Evolutionary conservation across 2,888 invertebrate genomes (phyloP), one percentile per base, ranked within the genome.

Genomic region (Drosophila meridiana): DNA sequence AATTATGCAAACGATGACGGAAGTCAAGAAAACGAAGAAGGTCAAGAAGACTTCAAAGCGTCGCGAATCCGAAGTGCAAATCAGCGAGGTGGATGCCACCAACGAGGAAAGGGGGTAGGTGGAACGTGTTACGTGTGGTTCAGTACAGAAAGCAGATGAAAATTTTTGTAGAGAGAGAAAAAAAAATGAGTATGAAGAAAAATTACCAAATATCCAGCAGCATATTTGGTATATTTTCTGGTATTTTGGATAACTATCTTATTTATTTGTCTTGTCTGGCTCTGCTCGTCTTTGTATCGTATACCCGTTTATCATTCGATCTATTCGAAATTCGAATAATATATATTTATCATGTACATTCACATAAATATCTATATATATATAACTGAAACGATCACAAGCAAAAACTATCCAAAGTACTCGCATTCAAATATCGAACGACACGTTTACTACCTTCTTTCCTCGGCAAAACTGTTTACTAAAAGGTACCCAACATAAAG

Each of bases 1-100:
- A 94, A 95, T 96, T 84, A 96, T 97, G 94, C 96, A 97, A 94
- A 96, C 96, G 94, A 96, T 95, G 93, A 96, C 96, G 93, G 97
- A 97, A 92, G 96, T 95, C 93, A 95, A 96, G 94, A 96, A 97
- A 94, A 96, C 97, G 93, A 97, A 97, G 94, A 98, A 97, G 95
- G 96, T 97, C 94, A 98, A 97, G 95, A 97, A 97, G 94, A 96
- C 96, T 89, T 95, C 96, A 92, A 96, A 96, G 92, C 96, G 96
- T 91, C 96, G 97, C 93, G 95, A 97, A 93, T 96, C 96, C 91
- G 97, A 97, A 93, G 95, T 97, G 93, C 96, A 96, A 94, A 96
- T 97, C 94, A 96, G 96, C 90, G 97, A 97, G 94, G 93, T 96
- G 93, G 96, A 96, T 91, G 95, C 95, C 93, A 94, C 94, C 93